Evolutionary conservation across 2,113 vertebrate genomes (phyloP), one percentile per base, ranked within the genome.

Genomic region (Burhinus oedicnemus): DNA sequence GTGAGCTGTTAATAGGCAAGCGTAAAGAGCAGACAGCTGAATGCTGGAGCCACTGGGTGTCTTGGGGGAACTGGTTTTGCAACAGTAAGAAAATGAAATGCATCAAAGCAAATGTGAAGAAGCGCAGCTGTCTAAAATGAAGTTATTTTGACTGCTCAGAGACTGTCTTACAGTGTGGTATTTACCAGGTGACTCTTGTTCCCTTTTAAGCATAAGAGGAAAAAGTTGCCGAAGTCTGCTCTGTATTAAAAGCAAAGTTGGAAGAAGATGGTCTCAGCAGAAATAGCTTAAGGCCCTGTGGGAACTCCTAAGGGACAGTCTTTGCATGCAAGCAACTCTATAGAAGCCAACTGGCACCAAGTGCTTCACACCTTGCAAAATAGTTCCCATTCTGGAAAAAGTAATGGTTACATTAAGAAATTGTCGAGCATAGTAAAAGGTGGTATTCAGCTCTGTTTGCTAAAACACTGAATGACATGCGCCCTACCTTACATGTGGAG

Each of bases 171-270:
- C 23, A 74, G 68, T 76, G 49, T 14, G 45, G 61, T 13, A 27
- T 80, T 94, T 93, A 66, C 54, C 45, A 61, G 57, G 81, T 85
- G 49, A 65, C 45, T 87, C 29, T 64, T 83, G 20, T 23, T 88
- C 54, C 36, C 40, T 68, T 60, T 95, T 68, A 80, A 85, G 61
- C 34, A 3, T 8, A 29, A 87, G 45, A 71, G 78, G 94, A 80
- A 96, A 92, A 96, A 90, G 58, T 95, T 89, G 83, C 65, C 15
- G 2, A 49, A 78, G 68, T 32, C 40, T 96, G 83, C 52, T 74
- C 40, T 88, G 65, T 25, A 19, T 74, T 94, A 87, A 83, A 89
- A 75, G 71, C 49, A 52, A 42, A 93, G 70, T 10, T 96, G 95
- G 95, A 70, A 57, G 89, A 60, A 78, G 86, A 49, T 81, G 27